These are phyloP conservation scores for Lasaia peninsularis DNA, from an alignment of 1,140 invertebrate species.

Conservation along the genomic window DNA sequence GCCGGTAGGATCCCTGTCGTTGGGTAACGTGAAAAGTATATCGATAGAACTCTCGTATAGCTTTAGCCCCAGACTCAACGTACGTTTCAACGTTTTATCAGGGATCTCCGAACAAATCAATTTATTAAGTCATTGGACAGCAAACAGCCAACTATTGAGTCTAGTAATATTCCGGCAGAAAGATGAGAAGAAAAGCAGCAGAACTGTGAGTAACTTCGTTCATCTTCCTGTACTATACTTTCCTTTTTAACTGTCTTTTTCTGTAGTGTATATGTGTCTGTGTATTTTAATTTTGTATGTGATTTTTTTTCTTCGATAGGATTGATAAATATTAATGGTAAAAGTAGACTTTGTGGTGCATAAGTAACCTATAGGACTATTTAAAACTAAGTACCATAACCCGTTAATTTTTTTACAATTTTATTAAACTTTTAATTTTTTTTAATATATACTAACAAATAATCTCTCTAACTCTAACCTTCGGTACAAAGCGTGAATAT, in stretches of 20 bases:
- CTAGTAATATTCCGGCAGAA: background rate
- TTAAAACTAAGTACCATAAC: background rate
- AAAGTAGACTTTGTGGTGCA: slow-evolving; percentile 1
- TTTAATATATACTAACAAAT: background rate
- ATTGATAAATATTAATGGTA: background rate
- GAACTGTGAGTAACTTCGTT: background rate
- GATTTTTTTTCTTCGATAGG: background rate
- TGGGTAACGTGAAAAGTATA: no score
- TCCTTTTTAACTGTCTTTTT: background rate
- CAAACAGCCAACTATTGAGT: background rate
- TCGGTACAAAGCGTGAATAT: background rate
- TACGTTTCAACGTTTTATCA: no score
- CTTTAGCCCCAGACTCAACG: no score
- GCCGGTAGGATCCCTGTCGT: no score
- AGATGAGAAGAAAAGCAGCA: background rate
- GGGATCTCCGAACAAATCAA: background rate
- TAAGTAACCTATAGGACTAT: slow-evolving; percentile 1
- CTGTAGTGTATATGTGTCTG: background rate
- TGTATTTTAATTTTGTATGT: background rate
- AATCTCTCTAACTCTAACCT: background rate
- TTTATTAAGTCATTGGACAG: background rate
- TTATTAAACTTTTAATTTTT: background rate
- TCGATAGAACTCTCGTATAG: no score
- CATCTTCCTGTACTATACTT: background rate
- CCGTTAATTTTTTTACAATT: background rate